A percentile compares a stretch with the other conserved stretches of the same genome.
Conservation (phyloP, 2,113 vertebrate genomes). For the Sturnus vulgaris region DNA sequence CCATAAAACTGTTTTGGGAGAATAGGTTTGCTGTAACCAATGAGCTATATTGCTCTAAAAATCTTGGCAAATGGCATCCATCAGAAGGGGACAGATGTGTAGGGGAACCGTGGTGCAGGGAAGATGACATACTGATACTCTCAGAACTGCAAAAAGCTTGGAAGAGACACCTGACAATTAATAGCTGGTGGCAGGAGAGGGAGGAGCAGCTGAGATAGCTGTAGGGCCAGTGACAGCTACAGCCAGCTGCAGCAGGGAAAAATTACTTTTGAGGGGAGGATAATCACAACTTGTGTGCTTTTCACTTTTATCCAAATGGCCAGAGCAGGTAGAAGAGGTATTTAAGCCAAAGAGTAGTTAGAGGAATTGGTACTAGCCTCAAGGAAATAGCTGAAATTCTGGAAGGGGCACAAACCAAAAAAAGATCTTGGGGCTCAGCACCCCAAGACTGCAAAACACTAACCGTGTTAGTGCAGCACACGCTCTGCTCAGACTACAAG, state of each 20-base stretch:
- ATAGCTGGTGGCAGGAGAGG: not conserved
- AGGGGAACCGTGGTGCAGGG: not conserved
- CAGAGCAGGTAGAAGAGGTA: not conserved
- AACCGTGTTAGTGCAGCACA: not conserved
- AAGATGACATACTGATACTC: not conserved
- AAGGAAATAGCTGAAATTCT: not conserved
- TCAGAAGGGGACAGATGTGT: not conserved
- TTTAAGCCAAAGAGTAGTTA: not conserved
- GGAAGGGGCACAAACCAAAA: not conserved
- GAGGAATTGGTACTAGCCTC: not conserved
- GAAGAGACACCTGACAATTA: not conserved
- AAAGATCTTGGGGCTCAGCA: not conserved
- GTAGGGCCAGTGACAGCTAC: not conserved
- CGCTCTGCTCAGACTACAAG: not conserved
- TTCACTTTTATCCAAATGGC: not conserved
- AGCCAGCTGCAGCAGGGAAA: not conserved
- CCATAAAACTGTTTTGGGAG: not conserved
- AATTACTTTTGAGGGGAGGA: not conserved
- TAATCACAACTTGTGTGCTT: not conserved
- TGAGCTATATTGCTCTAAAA: not conserved
- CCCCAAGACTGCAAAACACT: not conserved
- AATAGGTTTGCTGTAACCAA: not conserved
- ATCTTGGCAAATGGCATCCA: not conserved
- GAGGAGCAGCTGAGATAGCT: not conserved
- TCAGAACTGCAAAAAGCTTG: not conserved